phyloP scores from a whole-genome alignment of 2,797 vertebrate species.

The Chaunax sp. region DNA sequence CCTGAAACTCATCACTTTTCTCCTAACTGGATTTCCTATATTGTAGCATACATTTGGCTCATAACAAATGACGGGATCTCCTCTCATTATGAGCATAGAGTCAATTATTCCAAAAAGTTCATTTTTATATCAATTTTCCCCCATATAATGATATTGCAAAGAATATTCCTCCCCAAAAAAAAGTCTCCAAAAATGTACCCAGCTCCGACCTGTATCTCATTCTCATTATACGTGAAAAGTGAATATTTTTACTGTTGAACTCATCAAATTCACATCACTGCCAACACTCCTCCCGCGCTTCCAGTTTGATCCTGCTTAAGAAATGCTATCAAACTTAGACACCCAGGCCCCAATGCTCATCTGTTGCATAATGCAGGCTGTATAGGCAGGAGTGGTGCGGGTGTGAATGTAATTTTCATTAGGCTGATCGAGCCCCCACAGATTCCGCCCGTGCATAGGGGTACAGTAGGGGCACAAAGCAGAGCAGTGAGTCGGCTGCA shows the following conservation, averaged over 20 bases:
- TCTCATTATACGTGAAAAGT: constrained; percentile 77
- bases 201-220: constrained; percentile 67
- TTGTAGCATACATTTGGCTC: constrained; percentile 98
- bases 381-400: constrained; percentile 73
- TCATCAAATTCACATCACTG: constrained; percentile 82
- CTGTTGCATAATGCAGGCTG: constrained; percentile 84
- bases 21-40: constrained; percentile 99
- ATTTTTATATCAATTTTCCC: constrained; percentile 84
- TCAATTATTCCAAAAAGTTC: constrained; percentile 87
- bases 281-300: constrained; percentile 69
- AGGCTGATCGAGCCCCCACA: constrained; percentile 72
- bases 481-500: constrained; percentile 54
- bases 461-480: constrained; percentile 64
- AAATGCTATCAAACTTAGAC: constrained; percentile 80
- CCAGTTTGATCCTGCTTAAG: constrained; percentile 79
- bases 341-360: constrained; percentile 77
- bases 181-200: constrained; percentile 62
- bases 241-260: constrained; percentile 83
- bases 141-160: constrained; percentile 71
- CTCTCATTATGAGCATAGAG: constrained; percentile 84
- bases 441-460: constrained; percentile 47
- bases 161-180: constrained; percentile 53
- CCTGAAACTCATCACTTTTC: constrained; percentile 95
- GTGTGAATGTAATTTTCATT: constrained; percentile 82
- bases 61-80: constrained; percentile 86